Evolutionary conservation across 2,113 vertebrate genomes (phyloP), one percentile per base, ranked within the genome.

Genomic region (Aspiorhynchus laticeps): DNA sequence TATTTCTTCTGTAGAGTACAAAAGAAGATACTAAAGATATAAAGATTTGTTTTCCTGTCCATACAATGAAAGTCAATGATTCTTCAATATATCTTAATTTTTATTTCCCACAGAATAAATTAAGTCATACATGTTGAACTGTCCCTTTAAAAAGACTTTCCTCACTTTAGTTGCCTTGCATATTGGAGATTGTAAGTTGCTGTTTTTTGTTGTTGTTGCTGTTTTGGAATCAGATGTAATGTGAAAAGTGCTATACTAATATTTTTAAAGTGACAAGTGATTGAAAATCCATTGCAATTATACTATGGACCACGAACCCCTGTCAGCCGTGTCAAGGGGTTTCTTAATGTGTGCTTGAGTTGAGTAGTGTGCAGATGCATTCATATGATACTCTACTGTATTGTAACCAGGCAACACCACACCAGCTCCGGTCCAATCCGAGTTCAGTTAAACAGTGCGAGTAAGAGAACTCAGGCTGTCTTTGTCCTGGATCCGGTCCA

Each of bases 391-490:
- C 67, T 36, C 67, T 36, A 36, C 31, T 36, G 67, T 71, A 71
- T 71, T 36, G 17, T 36, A 36, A 21, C 33, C 17, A 36, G 24
- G 21, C 77, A 36, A 24, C 28, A 38, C 9, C 15, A 36, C 36
- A 31, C 28, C 63, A 33, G 46, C 46, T 63, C 61, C 10, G 26
- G 77, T 19, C 36, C 19, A 12, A 21, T 51, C 24, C 3, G n/a
- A 26, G 24, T 19, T 87, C 65, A 63, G 89, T 83, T 46, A 17
- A 75, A 81, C 87, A 82, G 83, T 79, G 85, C 19, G 21, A 88
- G 85, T 73, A 88, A 91, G 87, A 87, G 43, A 87, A 73, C 81
- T 63, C 91, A 90, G 90, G 88, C 75, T 67, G n/a, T 71, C 76
- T 78, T 43, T 15, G 82, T 77, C 89, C 83, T 83, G 92, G 86